These are phyloP conservation scores for Callosobruchus maculatus DNA, from an alignment of 2,888 invertebrate species.

Conservation along the genomic window DNA sequence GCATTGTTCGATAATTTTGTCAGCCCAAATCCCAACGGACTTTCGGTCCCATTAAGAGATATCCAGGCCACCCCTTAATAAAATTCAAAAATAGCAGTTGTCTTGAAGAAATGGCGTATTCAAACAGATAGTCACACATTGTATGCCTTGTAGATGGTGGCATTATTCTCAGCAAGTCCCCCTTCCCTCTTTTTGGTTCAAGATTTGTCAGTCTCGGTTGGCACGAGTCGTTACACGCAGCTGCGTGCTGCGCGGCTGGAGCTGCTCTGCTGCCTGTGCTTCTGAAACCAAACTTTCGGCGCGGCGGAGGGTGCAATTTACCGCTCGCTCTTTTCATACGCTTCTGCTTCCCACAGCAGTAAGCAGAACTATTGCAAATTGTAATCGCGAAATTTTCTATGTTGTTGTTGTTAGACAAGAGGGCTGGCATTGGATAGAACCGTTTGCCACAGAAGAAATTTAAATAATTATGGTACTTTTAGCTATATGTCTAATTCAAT, in stretches of 20 bases:
- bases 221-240: neutral
- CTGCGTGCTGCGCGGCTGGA: neutral
- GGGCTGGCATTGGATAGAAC: no score
- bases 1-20: neutral
- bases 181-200: neutral
- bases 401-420: no score
- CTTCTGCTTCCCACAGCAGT: no score
- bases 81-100: constrained; percentile 10
- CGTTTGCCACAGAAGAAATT: no score
- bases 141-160: constrained; percentile 28
- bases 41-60: neutral
- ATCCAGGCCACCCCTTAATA: neutral
- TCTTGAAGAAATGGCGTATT: constrained; percentile 18
- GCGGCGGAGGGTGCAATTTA: no score
- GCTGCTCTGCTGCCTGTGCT: neutral
- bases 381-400: no score
- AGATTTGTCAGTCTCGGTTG: neutral
- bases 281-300: no score
- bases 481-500: no score
- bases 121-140: constrained; percentile 21
- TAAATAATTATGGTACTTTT: no score
- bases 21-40: neutral
- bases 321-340: no score
- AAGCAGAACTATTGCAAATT: no score
- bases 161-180: neutral